Conservation (phyloP, 2,888 invertebrate genomes). For the Opisthograptis luteolata region DNA sequence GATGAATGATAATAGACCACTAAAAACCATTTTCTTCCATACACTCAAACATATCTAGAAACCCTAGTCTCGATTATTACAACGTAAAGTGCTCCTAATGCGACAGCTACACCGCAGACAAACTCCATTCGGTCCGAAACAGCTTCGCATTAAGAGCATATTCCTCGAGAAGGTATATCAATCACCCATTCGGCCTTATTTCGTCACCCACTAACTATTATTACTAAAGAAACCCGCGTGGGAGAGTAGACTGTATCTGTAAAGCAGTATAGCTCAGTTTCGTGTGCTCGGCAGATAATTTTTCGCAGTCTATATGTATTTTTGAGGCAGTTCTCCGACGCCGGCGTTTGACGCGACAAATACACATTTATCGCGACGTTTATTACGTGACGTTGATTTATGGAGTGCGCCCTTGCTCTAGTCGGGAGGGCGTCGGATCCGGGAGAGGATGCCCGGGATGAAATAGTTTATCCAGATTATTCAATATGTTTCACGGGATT, state of each 20-base stretch:
- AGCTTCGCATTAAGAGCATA: slow-evolving; percentile 34
- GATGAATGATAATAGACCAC: too few species aligned
- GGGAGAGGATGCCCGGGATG: slow-evolving; percentile 3
- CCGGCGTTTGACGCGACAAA: slow-evolving; percentile 57
- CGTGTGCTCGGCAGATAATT: slow-evolving; percentile 11
- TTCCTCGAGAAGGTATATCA: slow-evolving; percentile 38
- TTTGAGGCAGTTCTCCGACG: slow-evolving; percentile 42
- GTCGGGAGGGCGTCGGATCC: slow-evolving; percentile 9
- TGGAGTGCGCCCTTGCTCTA: slow-evolving; percentile 43
- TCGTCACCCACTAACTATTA: slow-evolving; percentile 39
- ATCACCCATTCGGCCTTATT: slow-evolving; percentile 45
- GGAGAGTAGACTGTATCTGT: neutral
- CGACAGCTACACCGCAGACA: slow-evolving; percentile 1
- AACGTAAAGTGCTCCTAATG: slow-evolving; percentile 4
- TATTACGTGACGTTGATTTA: slow-evolving; percentile 61
- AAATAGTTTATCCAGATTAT: slow-evolving; percentile 24
- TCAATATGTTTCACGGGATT: slow-evolving; percentile 23
- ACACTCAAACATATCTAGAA: too few species aligned
- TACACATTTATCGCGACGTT: slow-evolving; percentile 61
- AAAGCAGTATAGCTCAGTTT: slow-evolving; percentile 10
- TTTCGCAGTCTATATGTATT: slow-evolving; percentile 30
- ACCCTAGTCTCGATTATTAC: slow-evolving; percentile 4
- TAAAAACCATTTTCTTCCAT: too few species aligned
- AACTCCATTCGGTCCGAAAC: slow-evolving; percentile 8
- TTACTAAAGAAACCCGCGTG: neutral